Conservation (phyloP, 2,113 vertebrate species). For the Taxidea taxus region DNA sequence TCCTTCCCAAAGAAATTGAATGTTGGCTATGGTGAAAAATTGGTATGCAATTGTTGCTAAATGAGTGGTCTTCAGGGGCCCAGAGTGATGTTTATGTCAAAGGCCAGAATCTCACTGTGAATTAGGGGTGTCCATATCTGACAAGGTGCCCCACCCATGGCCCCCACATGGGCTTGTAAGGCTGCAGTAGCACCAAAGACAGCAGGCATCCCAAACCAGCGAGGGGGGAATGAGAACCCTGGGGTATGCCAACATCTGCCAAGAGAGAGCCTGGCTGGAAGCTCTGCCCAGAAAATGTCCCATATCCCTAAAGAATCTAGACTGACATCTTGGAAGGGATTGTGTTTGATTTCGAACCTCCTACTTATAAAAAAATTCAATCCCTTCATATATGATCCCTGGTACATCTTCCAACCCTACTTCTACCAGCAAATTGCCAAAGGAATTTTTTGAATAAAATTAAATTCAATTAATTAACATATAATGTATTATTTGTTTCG, state of each 20-base stretch:
- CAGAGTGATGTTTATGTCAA: background rate
- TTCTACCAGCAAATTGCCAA: background rate
- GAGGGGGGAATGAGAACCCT: background rate
- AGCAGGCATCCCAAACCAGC: background rate
- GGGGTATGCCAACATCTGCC: background rate
- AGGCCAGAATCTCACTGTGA: background rate
- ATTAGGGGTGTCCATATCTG: background rate
- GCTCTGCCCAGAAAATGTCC: background rate
- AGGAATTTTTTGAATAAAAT: background rate
- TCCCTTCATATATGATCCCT: background rate
- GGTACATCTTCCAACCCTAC: too few relatives aligned
- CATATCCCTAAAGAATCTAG: background rate
- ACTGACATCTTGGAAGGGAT: fast-evolving
- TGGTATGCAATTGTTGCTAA: background rate
- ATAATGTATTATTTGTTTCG: too few relatives aligned
- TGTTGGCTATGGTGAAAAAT: background rate
- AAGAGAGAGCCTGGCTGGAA: background rate
- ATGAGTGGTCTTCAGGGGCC: background rate
- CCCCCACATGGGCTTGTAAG: background rate
- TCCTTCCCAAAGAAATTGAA: background rate
- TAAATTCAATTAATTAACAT: background rate
- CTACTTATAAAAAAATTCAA: background rate
- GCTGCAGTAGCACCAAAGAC: background rate
- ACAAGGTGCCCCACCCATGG: background rate
- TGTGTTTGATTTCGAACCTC: background rate